Conservation (phyloP, 1,140 invertebrate species). For the Sycophila sp. region DNA sequence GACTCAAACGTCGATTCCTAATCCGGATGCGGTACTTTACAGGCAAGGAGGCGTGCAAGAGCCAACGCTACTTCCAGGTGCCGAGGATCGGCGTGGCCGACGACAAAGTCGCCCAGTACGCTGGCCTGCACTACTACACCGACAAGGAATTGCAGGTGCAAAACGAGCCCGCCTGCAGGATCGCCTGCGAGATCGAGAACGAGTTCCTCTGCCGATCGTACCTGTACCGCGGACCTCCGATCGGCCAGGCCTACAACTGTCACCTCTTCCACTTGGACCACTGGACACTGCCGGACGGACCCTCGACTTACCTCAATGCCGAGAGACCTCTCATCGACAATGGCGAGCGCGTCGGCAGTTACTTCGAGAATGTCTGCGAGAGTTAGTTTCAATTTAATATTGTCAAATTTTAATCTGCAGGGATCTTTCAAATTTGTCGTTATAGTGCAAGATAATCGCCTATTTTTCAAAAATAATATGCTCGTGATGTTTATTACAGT, state of each 20-base stretch:
- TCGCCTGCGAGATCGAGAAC: constrained; percentile 91
- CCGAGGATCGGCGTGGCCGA: constrained; percentile 88
- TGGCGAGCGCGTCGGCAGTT: constrained; percentile 87
- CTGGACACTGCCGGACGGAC: constrained; percentile 89
- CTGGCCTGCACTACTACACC: constrained; percentile 89
- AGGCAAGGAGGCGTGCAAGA: constrained; percentile 84
- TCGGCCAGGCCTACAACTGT: constrained; percentile 85
- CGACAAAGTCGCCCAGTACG: constrained; percentile 91
- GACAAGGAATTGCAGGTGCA: constrained; percentile 90
- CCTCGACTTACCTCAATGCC: constrained; percentile 87
- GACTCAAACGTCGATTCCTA: no score
- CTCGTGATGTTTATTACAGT: no score
- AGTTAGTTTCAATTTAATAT: constrained; percentile 62
- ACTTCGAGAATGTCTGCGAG: constrained; percentile 90
- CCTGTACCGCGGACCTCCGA: constrained; percentile 81
- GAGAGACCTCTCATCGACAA: constrained; percentile 91
- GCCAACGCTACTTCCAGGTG: constrained; percentile 78
- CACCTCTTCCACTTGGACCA: constrained; percentile 93
- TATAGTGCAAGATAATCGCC: no score
- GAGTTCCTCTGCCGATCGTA: constrained; percentile 93
- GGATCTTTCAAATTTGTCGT: no score
- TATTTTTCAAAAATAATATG: no score
- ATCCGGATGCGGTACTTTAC: no score
- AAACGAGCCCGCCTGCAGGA: constrained; percentile 82
- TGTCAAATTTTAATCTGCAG: no score